Evolutionary conservation across 2,888 invertebrate genomes (phyloP), one percentile per base, ranked within the genome.

Genomic region (Euproctis similis): DNA sequence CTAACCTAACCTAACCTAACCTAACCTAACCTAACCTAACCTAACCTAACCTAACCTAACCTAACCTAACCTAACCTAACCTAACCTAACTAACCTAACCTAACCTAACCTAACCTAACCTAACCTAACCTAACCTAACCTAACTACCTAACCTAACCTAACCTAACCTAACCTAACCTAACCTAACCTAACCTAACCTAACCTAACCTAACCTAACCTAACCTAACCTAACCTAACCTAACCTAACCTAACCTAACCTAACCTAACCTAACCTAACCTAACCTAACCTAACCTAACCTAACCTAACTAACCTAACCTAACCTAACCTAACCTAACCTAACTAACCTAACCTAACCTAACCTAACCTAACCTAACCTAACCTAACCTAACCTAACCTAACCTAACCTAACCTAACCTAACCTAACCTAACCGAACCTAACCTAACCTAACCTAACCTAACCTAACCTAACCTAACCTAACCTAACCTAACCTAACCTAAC

Each of bases 1-100:
- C n/a, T n/a, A n/a, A n/a, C 12, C 24, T 13, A 12, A 12, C 24
- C 13, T 12, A n/a, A 24, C 8, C 12, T n/a, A 24, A 13, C 24
- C 24, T 12, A 24, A 13, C 24, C 8, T 13, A 13, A 12, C 24
- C 12, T 13, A 12, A 13, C 12, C 12, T 12, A 12, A 12, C n/a
- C n/a, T n/a, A n/a, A n/a, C 14, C 14, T 9, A 14, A 14, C 24
- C 14, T 14, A 9, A 14, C 14, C 16, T 14, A 16, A 14, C 16
- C 14, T 14, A 14, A 16, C 16, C 16, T 14, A 14, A 14, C 10
- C 24, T 9, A 16, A 10, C 13, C 18, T 14, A 25, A 25, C 24
- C 24, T 25, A 25, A 25, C 24, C 24, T 25, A 25, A 25, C 24
- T 25, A 25, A 25, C 24, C 24, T 25, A 25, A 25, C 24, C 24